Percentiles rank a stretch among this genome's conserved stretches.
Evolutionary conservation across 2,888 invertebrate genomes (phyloP).

Genomic region (Gnatocerus cornutus): DNA sequence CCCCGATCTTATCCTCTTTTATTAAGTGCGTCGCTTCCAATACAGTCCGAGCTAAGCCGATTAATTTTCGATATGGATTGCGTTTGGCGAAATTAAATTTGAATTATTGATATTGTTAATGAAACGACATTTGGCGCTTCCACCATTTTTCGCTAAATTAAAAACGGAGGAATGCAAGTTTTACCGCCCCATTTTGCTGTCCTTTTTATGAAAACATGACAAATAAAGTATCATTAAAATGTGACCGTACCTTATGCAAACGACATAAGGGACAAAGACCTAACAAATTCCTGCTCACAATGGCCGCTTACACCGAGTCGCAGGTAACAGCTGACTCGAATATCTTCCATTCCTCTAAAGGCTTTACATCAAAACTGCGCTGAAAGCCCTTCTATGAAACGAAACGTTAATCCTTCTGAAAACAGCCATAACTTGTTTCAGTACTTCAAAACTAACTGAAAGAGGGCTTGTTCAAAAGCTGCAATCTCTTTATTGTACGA

Average conservation of each 20-base stretch:
- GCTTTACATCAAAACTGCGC: conserved; percentile 38
- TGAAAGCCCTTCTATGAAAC: conserved; percentile 60
- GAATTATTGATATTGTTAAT: too few species aligned
- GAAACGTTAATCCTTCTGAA: conserved; percentile 63
- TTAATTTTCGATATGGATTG: too few species aligned
- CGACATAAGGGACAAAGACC: conserved; percentile 36
- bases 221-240: conserved; percentile 53
- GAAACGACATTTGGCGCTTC: too few species aligned
- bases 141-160: too few species aligned
- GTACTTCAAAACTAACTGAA: conserved; percentile 53
- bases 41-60: too few species aligned
- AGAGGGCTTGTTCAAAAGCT: conserved; percentile 49
- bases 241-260: conserved; percentile 41
- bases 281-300: conserved; percentile 36
- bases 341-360: conserved; percentile 30
- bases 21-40: not conserved
- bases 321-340: conserved; percentile 47
- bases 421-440: conserved; percentile 60
- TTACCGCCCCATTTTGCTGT: not conserved
- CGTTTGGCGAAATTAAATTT: too few species aligned
- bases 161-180: too few species aligned
- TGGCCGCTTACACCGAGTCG: conserved; percentile 26
- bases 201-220: not conserved
- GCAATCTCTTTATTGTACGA: conserved; percentile 51
- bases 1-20: not conserved